phyloP scores from a whole-genome alignment of 1,140 invertebrate species.

The Zaprionus taronus region DNA sequence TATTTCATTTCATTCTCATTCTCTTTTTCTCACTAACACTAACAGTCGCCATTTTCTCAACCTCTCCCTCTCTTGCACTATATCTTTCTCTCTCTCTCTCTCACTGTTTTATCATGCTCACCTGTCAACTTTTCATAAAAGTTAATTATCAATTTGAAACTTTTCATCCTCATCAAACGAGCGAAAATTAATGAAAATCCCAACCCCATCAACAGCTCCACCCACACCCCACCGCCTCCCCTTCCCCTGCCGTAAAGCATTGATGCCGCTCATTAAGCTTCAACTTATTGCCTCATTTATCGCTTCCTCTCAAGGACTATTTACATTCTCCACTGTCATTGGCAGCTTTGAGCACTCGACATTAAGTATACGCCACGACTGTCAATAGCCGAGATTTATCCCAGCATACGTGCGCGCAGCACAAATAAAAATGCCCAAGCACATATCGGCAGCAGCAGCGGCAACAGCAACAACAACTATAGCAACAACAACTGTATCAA shows the following conservation, averaged over 20 bases:
- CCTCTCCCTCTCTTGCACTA: too few species aligned
- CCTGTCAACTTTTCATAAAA: conserved; percentile 2
- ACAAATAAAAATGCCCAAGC: conserved; percentile 28
- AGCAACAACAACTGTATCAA: background rate
- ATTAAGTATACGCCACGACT: conserved; percentile 41
- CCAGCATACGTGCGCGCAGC: background rate
- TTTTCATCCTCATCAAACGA: background rate
- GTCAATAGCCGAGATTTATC: conserved; percentile 37
- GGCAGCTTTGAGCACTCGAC: conserved; percentile 13
- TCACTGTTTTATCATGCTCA: background rate
- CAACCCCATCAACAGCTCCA: background rate
- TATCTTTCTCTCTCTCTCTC: background rate
- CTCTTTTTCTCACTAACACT: too few species aligned
- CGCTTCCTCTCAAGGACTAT: conserved; percentile 2
- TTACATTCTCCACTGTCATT: conserved; percentile 26
- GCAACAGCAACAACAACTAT: conserved; percentile 8
- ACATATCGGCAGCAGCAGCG: conserved; percentile 30
- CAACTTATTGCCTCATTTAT: conserved; percentile 21
- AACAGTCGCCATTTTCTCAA: too few species aligned
- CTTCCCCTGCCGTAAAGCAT: background rate
- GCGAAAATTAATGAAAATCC: conserved; percentile 3
- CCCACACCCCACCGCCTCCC: too few species aligned
- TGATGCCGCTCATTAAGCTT: conserved; percentile 14
- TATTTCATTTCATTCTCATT: too few species aligned
- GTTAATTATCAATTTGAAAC: background rate